Percentiles rank a stretch among this genome's conserved stretches.
phyloP scores from a whole-genome alignment of 2,113 vertebrate species.

The Cepphus grylle region DNA sequence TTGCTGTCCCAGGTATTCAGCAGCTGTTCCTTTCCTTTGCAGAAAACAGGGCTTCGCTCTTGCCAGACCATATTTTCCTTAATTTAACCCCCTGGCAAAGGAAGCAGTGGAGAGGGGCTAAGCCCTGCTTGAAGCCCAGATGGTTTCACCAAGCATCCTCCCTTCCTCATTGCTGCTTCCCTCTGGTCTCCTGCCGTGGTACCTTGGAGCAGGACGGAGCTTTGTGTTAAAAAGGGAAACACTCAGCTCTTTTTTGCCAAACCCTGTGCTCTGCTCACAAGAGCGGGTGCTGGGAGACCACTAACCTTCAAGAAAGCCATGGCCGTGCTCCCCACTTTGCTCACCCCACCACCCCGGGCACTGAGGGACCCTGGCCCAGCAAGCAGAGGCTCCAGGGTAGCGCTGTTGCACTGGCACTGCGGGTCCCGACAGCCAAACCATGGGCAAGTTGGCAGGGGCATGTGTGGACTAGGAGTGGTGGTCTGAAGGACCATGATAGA shows the following conservation, averaged over 20 bases:
- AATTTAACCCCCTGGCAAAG: neutral
- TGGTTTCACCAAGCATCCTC: neutral
- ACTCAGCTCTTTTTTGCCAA: neutral
- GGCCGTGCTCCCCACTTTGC: neutral
- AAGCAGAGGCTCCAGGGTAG: neutral
- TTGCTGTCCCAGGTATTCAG: conserved; percentile 43
- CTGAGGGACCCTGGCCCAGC: rapidly evolving
- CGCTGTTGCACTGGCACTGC: neutral
- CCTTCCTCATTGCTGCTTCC: neutral
- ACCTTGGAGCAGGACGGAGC: neutral
- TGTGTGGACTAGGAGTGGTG: neutral
- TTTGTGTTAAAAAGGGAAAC: neutral
- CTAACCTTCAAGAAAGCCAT: neutral
- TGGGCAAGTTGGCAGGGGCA: rapidly evolving
- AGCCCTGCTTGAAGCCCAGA: neutral
- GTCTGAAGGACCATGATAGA: neutral
- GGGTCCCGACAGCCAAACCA: neutral
- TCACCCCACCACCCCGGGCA: neutral
- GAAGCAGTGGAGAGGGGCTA: neutral
- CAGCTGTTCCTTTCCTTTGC: conserved; percentile 3
- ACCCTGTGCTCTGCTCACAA: neutral
- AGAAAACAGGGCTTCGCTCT: neutral
- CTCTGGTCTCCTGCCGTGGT: neutral
- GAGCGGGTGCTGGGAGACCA: neutral
- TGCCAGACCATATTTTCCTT: neutral